Conservation (phyloP, 2,888 invertebrate genomes). For the Mallateleia sp. region DNA sequence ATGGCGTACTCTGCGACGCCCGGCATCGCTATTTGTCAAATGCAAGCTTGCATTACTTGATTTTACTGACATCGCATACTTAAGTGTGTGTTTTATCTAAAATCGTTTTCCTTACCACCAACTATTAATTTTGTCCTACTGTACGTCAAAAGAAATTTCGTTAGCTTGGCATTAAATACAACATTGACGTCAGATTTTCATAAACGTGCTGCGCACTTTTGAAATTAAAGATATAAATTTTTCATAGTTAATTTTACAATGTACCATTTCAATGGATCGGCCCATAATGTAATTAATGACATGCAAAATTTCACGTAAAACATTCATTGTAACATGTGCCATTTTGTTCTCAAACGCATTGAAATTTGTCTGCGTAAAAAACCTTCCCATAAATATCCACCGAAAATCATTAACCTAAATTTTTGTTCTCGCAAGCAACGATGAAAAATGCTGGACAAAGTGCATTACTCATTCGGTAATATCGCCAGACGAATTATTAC, state of each 20-base stretch:
- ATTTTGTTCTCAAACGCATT: too few species aligned
- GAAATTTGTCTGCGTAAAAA: too few species aligned
- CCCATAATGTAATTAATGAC: too few species aligned
- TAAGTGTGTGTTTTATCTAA: constrained; percentile 37
- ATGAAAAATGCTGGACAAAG: constrained; percentile 44
- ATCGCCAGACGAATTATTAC: constrained; percentile 52
- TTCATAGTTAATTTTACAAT: too few species aligned
- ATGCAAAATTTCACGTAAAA: too few species aligned
- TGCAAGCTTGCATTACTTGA: constrained; percentile 54
- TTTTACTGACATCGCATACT: constrained; percentile 35
- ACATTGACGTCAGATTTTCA: not conserved
- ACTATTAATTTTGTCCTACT: constrained; percentile 31
- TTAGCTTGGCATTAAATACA: not conserved
- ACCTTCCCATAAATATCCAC: too few species aligned
- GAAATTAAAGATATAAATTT: too few species aligned
- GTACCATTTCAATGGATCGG: too few species aligned
- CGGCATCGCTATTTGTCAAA: constrained; percentile 52
- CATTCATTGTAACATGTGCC: too few species aligned
- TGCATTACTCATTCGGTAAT: constrained; percentile 51
- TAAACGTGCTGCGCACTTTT: too few species aligned
- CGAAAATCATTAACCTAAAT: constrained; percentile 50
- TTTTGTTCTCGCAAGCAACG: constrained; percentile 22
- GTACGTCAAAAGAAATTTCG: constrained; percentile 26
- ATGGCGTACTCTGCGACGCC: constrained; percentile 23
- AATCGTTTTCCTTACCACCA: constrained; percentile 46